Conservation (phyloP, 2,113 vertebrate genomes). For the Drymodes brunneopygia region DNA sequence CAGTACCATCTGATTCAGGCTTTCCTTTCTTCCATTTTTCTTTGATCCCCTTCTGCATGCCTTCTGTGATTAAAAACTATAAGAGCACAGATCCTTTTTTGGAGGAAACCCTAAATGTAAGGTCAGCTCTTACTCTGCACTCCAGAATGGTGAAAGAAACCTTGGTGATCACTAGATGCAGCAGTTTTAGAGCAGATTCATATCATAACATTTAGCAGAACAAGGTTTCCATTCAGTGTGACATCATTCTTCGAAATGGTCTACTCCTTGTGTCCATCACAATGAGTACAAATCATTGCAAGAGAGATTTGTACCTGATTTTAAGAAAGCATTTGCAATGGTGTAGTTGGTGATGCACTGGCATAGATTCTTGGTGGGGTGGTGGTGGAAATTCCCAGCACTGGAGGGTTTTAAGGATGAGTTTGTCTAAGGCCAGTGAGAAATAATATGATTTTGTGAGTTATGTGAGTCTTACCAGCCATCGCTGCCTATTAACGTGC, state of each 20-base stretch:
- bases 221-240: neutral
- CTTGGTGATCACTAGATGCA: neutral
- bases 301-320: neutral
- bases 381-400: neutral
- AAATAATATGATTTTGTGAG: neutral
- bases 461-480: neutral
- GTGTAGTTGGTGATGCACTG: neutral
- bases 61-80: neutral
- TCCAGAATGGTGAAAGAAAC: neutral
- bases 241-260: neutral
- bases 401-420: neutral
- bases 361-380: neutral
- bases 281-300: neutral
- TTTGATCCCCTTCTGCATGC: neutral
- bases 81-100: neutral
- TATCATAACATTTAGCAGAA: neutral
- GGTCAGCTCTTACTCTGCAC: neutral
- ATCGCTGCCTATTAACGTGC: neutral
- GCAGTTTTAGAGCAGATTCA: neutral
- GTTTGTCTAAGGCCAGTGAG: neutral
- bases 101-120: neutral
- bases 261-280: neutral
- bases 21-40: neutral
- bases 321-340: neutral
- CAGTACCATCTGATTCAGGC: neutral